Conservation (phyloP, 2,113 vertebrate species). For the Sakesphorus luctuosus region DNA sequence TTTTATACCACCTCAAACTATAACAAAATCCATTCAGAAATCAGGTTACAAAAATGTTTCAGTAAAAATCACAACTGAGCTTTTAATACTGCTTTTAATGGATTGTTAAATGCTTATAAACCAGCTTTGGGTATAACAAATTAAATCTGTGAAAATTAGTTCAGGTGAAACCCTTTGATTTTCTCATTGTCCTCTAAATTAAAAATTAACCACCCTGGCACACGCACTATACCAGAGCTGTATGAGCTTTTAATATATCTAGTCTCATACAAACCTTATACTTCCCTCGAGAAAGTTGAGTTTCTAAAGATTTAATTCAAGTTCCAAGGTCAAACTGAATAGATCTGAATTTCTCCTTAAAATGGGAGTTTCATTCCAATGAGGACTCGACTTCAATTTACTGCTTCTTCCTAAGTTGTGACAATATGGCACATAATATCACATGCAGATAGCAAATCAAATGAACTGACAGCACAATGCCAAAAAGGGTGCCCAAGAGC, state of each 20-base stretch:
- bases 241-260: slow-evolving; percentile 73
- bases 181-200: slow-evolving; percentile 77
- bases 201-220: slow-evolving; percentile 78
- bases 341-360: slow-evolving; percentile 82
- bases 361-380: slow-evolving; percentile 83
- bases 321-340: slow-evolving; percentile 84
- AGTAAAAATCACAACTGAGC: slow-evolving; percentile 1
- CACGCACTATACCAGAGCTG: slow-evolving; percentile 48
- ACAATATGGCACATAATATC: slow-evolving; percentile 78
- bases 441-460: slow-evolving; percentile 79
- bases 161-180: slow-evolving; percentile 77
- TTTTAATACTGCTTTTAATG: slow-evolving; percentile 70
- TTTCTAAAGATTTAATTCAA: slow-evolving; percentile 85
- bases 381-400: slow-evolving; percentile 82
- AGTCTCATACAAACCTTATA: slow-evolving; percentile 73
- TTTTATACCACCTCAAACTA: slow-evolving; percentile 51
- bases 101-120: slow-evolving; percentile 69
- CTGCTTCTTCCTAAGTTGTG: slow-evolving; percentile 77
- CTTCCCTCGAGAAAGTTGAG: slow-evolving; percentile 81
- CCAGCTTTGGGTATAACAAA: slow-evolving; percentile 68
- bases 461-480: slow-evolving; percentile 60
- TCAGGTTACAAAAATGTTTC: slow-evolving; percentile 38
- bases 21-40: slow-evolving; percentile 60
- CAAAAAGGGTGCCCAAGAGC: slow-evolving; percentile 69
- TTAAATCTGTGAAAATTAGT: slow-evolving; percentile 78